Evolutionary conservation across 2,797 vertebrate species (phyloP).

Genomic region (Cyclopterus lumpus): DNA sequence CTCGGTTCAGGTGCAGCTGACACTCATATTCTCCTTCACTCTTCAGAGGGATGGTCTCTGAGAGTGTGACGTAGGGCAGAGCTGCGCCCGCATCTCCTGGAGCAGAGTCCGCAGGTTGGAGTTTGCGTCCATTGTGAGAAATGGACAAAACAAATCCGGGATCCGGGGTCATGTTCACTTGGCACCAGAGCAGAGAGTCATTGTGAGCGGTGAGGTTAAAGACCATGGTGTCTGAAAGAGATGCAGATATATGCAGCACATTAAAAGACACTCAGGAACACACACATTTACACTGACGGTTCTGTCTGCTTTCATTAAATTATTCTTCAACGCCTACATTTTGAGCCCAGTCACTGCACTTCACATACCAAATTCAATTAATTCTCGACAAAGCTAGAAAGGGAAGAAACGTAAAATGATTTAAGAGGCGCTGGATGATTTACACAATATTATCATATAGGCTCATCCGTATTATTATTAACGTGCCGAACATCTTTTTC

Average conservation of each 20-base stretch:
- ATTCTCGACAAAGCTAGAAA: neutral
- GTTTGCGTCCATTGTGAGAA: neutral
- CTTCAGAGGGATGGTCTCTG: slow-evolving; percentile 7
- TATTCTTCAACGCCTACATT: neutral
- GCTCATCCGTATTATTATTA: neutral
- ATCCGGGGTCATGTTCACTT: slow-evolving; percentile 37
- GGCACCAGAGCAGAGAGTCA: slow-evolving; percentile 50
- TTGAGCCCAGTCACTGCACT: neutral
- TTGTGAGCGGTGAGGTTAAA: slow-evolving; percentile 40
- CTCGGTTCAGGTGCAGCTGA: slow-evolving; percentile 51
- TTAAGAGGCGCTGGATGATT: neutral
- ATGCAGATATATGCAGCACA: neutral
- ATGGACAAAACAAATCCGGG: slow-evolving; percentile 50
- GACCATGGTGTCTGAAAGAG: slow-evolving; percentile 57
- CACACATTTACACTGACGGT: neutral
- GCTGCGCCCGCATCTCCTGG: accelerated
- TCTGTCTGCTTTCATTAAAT: neutral
- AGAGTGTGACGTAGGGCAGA: slow-evolving; percentile 25
- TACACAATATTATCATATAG: neutral
- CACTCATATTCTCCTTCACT: slow-evolving; percentile 43
- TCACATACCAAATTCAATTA: too few species aligned
- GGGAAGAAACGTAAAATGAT: neutral
- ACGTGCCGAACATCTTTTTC: neutral
- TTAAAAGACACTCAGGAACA: neutral
- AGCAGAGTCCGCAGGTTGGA: neutral